phyloP scores from a whole-genome alignment of 2,113 vertebrate genomes.

The Percina caprodes region DNA sequence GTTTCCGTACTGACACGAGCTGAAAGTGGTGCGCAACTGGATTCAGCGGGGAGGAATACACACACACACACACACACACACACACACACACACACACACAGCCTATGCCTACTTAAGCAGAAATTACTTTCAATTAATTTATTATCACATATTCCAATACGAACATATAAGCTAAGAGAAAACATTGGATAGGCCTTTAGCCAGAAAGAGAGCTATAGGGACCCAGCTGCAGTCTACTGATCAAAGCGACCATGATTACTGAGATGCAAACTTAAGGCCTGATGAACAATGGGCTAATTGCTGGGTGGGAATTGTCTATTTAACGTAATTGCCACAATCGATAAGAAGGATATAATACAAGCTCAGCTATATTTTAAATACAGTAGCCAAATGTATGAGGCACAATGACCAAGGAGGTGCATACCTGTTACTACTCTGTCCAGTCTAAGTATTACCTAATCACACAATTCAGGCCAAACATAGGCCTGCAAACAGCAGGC shows the following conservation, averaged over 20 bases:
- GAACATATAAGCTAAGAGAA: not conserved
- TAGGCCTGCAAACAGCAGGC: too few relatives aligned
- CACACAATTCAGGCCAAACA: not conserved
- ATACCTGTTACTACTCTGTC: not conserved
- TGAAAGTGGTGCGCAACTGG: conserved; percentile 30
- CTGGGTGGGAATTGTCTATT: conserved; percentile 47
- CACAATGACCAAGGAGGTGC: not conserved
- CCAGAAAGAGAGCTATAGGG: not conserved
- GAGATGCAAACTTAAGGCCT: conserved; percentile 34
- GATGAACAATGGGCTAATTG: conserved; percentile 59
- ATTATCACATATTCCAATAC: not conserved
- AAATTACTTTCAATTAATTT: not conserved
- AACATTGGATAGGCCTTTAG: not conserved
- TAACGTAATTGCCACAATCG: conserved; percentile 35
- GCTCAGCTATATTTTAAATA: conserved; percentile 5
- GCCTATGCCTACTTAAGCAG: too few relatives aligned
- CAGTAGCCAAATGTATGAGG: conserved; percentile 28
- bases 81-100: not conserved
- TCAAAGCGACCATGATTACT: conserved; percentile 51
- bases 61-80: not conserved
- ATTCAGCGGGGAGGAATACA: conserved; percentile 3
- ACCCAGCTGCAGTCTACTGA: conserved; percentile 44
- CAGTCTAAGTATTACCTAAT: not conserved
- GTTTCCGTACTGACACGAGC: conserved; percentile 62
- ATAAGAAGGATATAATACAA: conserved; percentile 6